These are phyloP conservation scores for Andinoacara biseriatus DNA, from an alignment of 2,113 vertebrate species.

Conservation along the genomic window DNA sequence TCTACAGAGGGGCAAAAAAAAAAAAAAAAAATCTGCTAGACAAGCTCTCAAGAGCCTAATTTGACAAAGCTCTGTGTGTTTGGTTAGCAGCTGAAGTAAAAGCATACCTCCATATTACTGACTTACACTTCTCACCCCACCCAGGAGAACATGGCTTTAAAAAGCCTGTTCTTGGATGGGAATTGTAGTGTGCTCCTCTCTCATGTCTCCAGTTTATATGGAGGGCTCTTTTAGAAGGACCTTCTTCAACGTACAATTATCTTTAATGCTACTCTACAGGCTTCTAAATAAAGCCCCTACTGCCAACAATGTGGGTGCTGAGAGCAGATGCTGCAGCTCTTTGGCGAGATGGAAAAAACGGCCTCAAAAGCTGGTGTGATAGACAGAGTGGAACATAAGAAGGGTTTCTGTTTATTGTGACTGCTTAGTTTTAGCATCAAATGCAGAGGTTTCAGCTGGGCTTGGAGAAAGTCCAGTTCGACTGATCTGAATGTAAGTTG, in stretches of 20 bases:
- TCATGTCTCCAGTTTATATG: constrained; percentile 72
- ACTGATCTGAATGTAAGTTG: constrained; percentile 34
- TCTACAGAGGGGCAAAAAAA: constrained; percentile 55
- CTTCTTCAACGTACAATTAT: constrained; percentile 83
- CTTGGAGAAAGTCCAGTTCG: constrained; percentile 27
- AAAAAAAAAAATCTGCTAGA: constrained; percentile 56
- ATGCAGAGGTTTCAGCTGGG: constrained; percentile 33
- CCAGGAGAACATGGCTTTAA: constrained; percentile 66
- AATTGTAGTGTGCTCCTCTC: constrained; percentile 53
- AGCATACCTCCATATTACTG: constrained; percentile 76
- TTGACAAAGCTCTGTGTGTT: constrained; percentile 68
- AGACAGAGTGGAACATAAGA: constrained; percentile 51
- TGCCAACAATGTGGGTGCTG: constrained; percentile 77
- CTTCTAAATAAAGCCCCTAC: constrained; percentile 82
- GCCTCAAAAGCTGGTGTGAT: constrained; percentile 57
- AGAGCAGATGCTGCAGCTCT: constrained; percentile 68
- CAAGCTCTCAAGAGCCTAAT: constrained; percentile 71
- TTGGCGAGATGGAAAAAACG: constrained; percentile 72
- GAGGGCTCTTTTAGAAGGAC: constrained; percentile 76
- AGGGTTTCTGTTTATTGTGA: constrained; percentile 60
- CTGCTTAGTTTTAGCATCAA: constrained; percentile 47
- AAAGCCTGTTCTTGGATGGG: constrained; percentile 63
- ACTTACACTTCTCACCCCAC: constrained; percentile 75
- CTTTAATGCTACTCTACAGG: constrained; percentile 83
- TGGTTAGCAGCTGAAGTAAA: constrained; percentile 73